Evolutionary conservation across 1,140 invertebrate species (phyloP).

Genomic region (Limonius californicus): DNA sequence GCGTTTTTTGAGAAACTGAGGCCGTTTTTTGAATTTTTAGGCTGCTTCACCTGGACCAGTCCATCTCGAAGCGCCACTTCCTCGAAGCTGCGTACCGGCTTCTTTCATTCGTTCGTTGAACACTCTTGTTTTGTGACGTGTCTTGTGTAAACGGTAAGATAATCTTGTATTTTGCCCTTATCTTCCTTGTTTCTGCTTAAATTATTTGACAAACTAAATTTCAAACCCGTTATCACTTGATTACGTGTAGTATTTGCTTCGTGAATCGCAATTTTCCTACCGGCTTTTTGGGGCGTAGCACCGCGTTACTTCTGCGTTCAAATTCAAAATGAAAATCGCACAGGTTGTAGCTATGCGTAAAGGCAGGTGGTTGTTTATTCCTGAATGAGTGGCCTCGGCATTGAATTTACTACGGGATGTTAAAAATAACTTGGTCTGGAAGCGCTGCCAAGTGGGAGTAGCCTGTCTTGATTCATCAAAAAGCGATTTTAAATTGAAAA

Average conservation of each 20-base stretch:
- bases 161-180: not conserved
- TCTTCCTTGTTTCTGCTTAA: not conserved
- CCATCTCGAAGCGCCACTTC: slow-evolving; percentile 28
- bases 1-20: too few relatives aligned
- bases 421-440: not conserved
- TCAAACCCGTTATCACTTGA: not conserved
- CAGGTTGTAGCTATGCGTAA: not conserved
- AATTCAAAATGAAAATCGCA: not conserved
- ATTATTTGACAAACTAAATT: not conserved
- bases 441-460: too few relatives aligned
- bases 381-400: not conserved
- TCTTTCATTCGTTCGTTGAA: slow-evolving; percentile 42
- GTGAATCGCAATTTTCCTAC: not conserved
- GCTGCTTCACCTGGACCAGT: slow-evolving; percentile 25
- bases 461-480: too few relatives aligned
- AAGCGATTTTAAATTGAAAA: too few relatives aligned
- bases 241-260: not conserved
- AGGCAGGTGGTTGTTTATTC: not conserved
- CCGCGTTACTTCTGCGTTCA: not conserved
- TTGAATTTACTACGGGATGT: not conserved
- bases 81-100: slow-evolving; percentile 34
- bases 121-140: slow-evolving; percentile 42
- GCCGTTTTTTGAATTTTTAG: slow-evolving; percentile 31
- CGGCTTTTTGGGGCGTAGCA: not conserved
- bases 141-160: slow-evolving; percentile 41